Evolutionary conservation across 2,888 invertebrate species (phyloP).

Genomic region (Apamea anceps): DNA sequence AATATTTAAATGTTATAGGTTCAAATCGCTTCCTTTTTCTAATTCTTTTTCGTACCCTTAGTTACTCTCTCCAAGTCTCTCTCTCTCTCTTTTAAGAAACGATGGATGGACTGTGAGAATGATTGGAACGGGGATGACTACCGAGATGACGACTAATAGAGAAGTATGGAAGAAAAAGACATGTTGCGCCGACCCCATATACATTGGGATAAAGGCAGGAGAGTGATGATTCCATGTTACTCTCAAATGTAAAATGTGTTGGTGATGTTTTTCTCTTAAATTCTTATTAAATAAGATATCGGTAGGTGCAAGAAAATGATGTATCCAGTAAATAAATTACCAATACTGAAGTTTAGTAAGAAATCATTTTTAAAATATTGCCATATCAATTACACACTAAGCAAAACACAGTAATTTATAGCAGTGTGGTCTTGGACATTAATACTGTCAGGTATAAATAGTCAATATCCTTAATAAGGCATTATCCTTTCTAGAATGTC

Average conservation of each 20-base stretch:
- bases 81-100: not conserved
- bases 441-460: constrained; percentile 14
- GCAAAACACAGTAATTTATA: constrained; percentile 29
- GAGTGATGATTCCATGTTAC: not conserved
- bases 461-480: constrained; percentile 54
- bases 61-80: too few species aligned
- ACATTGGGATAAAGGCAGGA: not conserved
- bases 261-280: not conserved
- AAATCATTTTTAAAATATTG: constrained; percentile 35
- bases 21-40: too few species aligned
- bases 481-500: constrained; percentile 54
- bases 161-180: not conserved
- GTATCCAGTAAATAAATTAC: constrained; percentile 13
- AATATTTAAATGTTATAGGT: not conserved
- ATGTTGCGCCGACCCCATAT: not conserved
- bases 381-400: constrained; percentile 44
- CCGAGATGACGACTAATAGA: not conserved
- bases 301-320: not conserved
- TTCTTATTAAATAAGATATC: not conserved
- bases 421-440: constrained; percentile 10
- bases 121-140: not conserved
- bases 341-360: not conserved
- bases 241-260: not conserved
- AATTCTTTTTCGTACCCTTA: not conserved
- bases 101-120: not conserved